Percentiles rank a stretch among this genome's conserved stretches.
These are phyloP conservation scores for Sicus ferrugineus DNA, from an alignment of 2,888 invertebrate species.

Conservation along the genomic window DNA sequence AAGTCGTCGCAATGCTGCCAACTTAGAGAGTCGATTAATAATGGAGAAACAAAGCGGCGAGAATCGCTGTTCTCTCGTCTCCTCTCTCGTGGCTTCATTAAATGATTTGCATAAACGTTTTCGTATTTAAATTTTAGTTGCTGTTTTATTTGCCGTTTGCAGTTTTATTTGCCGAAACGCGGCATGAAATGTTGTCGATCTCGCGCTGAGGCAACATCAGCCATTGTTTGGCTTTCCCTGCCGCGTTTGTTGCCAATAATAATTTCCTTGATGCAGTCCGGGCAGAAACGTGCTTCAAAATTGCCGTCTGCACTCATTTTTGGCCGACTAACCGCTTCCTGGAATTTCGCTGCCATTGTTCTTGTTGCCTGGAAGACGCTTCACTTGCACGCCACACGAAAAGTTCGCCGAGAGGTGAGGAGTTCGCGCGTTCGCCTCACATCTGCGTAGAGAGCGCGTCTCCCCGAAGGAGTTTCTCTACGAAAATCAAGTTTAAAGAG, in stretches of 20 bases:
- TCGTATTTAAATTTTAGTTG: background rate
- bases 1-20: no score
- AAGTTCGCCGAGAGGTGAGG: no score
- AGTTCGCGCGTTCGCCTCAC: no score
- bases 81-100: background rate
- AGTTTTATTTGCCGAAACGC: background rate
- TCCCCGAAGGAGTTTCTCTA: no score
- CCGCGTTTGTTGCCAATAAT: constrained; percentile 7
- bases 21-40: no score
- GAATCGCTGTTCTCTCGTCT: background rate
- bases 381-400: no score
- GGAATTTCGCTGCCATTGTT: no score
- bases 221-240: background rate
- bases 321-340: no score
- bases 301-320: background rate
- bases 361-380: no score
- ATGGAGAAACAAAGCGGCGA: no score
- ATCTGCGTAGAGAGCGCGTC: no score
- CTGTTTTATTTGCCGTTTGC: background rate
- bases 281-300: background rate
- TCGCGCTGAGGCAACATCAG: background rate
- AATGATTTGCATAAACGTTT: constrained; percentile 2
- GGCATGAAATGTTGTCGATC: constrained; percentile 3
- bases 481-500: no score
- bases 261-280: constrained; percentile 5